Conservation (phyloP, 2,113 vertebrate genomes). For the Pithys albifrons region DNA sequence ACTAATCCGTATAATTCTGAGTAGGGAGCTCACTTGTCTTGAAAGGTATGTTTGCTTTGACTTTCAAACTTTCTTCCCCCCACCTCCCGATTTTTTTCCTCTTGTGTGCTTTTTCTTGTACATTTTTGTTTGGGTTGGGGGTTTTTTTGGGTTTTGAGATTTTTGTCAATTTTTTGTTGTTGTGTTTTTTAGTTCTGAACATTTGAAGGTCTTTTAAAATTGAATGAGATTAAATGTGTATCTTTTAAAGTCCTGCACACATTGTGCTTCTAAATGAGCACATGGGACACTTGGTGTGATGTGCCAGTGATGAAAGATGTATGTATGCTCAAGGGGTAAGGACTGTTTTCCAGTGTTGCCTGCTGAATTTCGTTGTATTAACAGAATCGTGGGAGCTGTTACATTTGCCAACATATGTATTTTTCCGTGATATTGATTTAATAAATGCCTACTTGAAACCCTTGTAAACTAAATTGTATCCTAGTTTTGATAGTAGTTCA, state of each 20-base stretch:
- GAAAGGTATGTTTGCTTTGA: not conserved
- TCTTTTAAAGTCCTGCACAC: not conserved
- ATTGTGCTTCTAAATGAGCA: not conserved
- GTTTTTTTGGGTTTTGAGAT: not conserved
- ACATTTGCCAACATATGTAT: not conserved
- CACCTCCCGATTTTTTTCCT: not conserved
- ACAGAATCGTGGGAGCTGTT: not conserved
- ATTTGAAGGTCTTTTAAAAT: not conserved
- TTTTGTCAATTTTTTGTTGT: not conserved
- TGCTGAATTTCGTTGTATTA: not conserved
- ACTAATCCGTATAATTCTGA: conserved; percentile 7
- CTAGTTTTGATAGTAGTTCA: not conserved
- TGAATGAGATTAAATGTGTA: not conserved
- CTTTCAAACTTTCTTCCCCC: too few relatives aligned
- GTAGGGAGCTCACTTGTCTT: conserved; percentile 17
- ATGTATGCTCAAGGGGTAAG: not conserved
- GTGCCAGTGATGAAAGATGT: not conserved
- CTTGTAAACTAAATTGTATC: not conserved
- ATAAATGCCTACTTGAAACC: not conserved
- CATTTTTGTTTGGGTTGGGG: not conserved
- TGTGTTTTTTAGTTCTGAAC: not conserved
- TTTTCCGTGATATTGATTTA: not conserved
- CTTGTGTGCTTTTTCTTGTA: not conserved
- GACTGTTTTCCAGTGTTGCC: not conserved
- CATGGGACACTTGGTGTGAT: not conserved